phyloP scores from a whole-genome alignment of 2,888 invertebrate genomes.

The Liopterus haemorrhoidalis region DNA sequence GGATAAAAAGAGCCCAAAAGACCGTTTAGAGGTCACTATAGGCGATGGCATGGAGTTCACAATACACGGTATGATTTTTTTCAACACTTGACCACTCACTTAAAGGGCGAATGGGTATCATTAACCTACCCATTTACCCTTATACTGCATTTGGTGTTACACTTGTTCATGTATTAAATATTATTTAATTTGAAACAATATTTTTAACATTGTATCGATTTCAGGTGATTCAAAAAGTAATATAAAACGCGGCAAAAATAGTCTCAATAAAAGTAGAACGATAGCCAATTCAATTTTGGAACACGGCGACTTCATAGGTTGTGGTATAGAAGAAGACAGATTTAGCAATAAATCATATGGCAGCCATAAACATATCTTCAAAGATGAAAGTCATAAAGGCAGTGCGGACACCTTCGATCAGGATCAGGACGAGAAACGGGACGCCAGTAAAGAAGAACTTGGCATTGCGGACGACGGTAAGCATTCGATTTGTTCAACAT shows the following conservation, averaged over 20 bases:
- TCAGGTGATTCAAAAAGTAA: slow-evolving; percentile 73
- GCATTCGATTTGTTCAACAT: no score
- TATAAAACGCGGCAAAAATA: slow-evolving; percentile 73
- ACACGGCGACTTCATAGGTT: slow-evolving; percentile 43
- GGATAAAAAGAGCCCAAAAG: slow-evolving; percentile 79
- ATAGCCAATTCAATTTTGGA: slow-evolving; percentile 67
- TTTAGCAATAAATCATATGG: slow-evolving; percentile 88
- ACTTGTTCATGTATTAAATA: slow-evolving; percentile 5
- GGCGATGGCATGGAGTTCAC: slow-evolving; percentile 92
- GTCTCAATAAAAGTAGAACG: slow-evolving; percentile 71
- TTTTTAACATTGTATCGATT: not conserved
- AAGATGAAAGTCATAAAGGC: slow-evolving; percentile 87
- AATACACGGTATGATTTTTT: slow-evolving; percentile 64
- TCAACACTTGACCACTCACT: not conserved
- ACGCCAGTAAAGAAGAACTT: slow-evolving; percentile 85
- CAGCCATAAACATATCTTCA: slow-evolving; percentile 85
- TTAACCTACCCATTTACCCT: not conserved
- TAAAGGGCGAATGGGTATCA: not conserved
- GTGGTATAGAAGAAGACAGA: slow-evolving; percentile 60
- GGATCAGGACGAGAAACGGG: slow-evolving; percentile 78
- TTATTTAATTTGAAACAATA: not conserved
- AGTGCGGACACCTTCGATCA: slow-evolving; percentile 75
- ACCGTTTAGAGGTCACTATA: slow-evolving; percentile 84
- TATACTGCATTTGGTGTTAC: not conserved
- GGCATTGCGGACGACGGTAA: slow-evolving; percentile 68